Conservation (phyloP, 2,888 invertebrate genomes). For the Quadriops clusia region DNA sequence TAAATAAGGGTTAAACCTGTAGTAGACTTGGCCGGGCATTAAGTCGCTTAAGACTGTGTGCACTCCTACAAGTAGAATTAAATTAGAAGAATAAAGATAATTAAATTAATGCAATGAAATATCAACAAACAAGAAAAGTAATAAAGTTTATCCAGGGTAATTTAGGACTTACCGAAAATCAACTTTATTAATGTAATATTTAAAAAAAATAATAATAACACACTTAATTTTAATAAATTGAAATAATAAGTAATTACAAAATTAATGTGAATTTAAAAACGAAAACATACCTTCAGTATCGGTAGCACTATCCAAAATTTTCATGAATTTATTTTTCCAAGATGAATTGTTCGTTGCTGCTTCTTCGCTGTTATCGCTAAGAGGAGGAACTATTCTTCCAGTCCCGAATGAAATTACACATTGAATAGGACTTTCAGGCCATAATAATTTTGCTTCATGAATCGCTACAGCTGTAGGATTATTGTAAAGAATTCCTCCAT, state of each 20-base stretch:
- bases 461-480: slow-evolving; percentile 82
- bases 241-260: neutral
- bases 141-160: too few relatives aligned
- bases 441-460: slow-evolving; percentile 74
- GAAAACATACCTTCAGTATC: slow-evolving; percentile 64
- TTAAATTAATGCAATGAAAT: slow-evolving; percentile 8
- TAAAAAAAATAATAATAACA: slow-evolving; percentile 1
- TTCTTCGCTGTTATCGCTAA: slow-evolving; percentile 21
- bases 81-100: slow-evolving; percentile 10
- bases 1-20: slow-evolving; percentile 79
- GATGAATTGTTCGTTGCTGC: slow-evolving; percentile 38
- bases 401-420: slow-evolving; percentile 80
- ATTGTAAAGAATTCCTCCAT: slow-evolving; percentile 75
- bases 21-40: slow-evolving; percentile 61
- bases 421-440: slow-evolving; percentile 61
- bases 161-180: too few relatives aligned
- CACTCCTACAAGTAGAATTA: slow-evolving; percentile 47
- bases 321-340: slow-evolving; percentile 68
- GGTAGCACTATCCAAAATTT: slow-evolving; percentile 74
- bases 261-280: neutral
- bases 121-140: too few relatives aligned
- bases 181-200: slow-evolving; percentile 1
- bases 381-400: slow-evolving; percentile 43
- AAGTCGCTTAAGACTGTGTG: slow-evolving; percentile 66
- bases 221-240: neutral